phyloP scores from a whole-genome alignment of 2,888 invertebrate genomes.

The Sialis lutaria region DNA sequence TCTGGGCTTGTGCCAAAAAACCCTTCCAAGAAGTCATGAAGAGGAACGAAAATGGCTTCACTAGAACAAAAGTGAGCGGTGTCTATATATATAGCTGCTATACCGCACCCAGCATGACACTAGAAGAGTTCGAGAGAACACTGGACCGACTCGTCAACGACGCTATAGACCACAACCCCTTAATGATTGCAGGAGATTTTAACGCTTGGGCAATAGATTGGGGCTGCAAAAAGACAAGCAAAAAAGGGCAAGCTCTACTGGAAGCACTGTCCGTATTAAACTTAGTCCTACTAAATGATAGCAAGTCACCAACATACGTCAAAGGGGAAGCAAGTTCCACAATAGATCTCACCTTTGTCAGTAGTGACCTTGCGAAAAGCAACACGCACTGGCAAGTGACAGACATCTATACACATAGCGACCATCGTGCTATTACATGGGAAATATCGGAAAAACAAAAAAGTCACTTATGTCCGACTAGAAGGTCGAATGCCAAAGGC shows the following conservation, averaged over 20 bases:
- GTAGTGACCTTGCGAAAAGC: slow-evolving; percentile 5
- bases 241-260: slow-evolving; percentile 7
- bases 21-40: neutral
- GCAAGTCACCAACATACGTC: slow-evolving; percentile 6
- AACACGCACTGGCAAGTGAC: slow-evolving; percentile 5
- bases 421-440: neutral
- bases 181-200: slow-evolving; percentile 10
- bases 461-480: neutral
- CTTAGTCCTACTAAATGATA: slow-evolving; percentile 7
- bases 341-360: slow-evolving; percentile 11
- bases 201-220: slow-evolving; percentile 10
- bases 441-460: neutral
- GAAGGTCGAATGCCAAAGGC: too few species aligned
- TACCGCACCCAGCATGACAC: slow-evolving; percentile 7
- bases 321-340: slow-evolving; percentile 9
- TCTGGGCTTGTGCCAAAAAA: neutral
- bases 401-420: neutral
- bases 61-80: slow-evolving; percentile 7
- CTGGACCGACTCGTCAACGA: slow-evolving; percentile 8
- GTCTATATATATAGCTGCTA: slow-evolving; percentile 10
- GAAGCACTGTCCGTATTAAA: slow-evolving; percentile 7
- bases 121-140: slow-evolving; percentile 5
- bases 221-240: slow-evolving; percentile 7
- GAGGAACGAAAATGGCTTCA: slow-evolving; percentile 5
- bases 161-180: slow-evolving; percentile 1